Evolutionary conservation across 2,113 vertebrate species (phyloP).

Genomic region (Mirza zaza): DNA sequence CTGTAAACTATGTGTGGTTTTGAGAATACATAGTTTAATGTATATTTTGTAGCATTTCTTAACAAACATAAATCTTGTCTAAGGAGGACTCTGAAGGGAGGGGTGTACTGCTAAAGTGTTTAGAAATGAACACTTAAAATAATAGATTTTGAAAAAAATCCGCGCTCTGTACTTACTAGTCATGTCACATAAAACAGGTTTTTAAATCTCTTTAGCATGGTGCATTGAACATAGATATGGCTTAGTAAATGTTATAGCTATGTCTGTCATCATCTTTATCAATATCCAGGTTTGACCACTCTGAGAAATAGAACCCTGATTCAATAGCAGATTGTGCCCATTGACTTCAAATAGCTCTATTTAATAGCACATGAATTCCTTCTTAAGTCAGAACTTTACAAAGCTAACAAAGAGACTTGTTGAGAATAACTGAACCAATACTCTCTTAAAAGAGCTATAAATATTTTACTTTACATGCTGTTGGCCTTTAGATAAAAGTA

Average conservation of each 20-base stretch:
- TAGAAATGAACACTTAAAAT: not conserved
- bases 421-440: conserved; percentile 1
- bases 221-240: not conserved
- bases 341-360: not conserved
- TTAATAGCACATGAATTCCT: not conserved
- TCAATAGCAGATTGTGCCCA: not conserved
- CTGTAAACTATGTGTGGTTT: not conserved
- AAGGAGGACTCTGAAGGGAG: not conserved
- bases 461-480: conserved; percentile 25
- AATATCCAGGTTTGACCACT: not conserved
- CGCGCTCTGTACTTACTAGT: not conserved
- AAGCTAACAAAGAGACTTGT: conserved; percentile 1
- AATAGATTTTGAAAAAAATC: not conserved
- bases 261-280: not conserved
- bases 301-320: not conserved
- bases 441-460: not conserved
- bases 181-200: not conserved
- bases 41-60: not conserved
- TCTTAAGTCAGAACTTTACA: not conserved
- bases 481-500: conserved; percentile 32
- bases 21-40: not conserved
- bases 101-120: not conserved
- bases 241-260: not conserved
- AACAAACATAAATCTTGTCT: not conserved
- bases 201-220: not conserved